phyloP scores from a whole-genome alignment of 1,140 invertebrate species.

The Proales similis region DNA sequence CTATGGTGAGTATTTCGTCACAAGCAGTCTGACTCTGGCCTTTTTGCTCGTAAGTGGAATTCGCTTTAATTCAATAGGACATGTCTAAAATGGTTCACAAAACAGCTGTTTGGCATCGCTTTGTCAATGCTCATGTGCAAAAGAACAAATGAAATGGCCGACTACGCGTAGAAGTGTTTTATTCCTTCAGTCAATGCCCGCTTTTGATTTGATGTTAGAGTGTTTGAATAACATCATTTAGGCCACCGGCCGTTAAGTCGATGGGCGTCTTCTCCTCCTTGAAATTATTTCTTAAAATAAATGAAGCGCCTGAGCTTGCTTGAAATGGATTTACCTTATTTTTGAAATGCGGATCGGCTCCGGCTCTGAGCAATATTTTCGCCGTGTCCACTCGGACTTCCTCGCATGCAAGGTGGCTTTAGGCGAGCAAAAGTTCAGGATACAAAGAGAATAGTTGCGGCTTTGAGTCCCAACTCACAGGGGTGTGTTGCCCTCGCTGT shows the following conservation, averaged over 20 bases:
- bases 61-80: no score
- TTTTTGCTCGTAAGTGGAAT: no score
- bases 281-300: background rate
- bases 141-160: conserved; percentile 23
- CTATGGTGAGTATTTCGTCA: conserved; percentile 7
- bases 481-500: conserved; percentile 27
- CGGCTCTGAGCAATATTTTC: conserved; percentile 15
- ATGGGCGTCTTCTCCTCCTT: conserved; percentile 35
- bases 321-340: conserved; percentile 21
- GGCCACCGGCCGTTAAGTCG: conserved; percentile 18
- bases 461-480: background rate
- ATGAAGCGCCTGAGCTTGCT: background rate
- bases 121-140: no score
- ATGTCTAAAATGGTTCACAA: no score
- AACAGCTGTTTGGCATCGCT: no score
- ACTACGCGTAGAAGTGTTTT: conserved; percentile 7
- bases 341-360: conserved; percentile 26
- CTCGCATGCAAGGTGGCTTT: conserved; percentile 33
- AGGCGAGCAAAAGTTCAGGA: background rate
- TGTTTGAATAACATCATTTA: conserved; percentile 19
- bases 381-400: conserved; percentile 13
- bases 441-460: background rate
- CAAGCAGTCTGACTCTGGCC: conserved; percentile 16
- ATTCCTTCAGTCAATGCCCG: background rate
- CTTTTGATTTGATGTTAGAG: background rate